Percentiles rank a stretch among this genome's conserved stretches.
Conservation (phyloP, 2,797 vertebrate genomes). For the Chiroxiphia lanceolata region DNA sequence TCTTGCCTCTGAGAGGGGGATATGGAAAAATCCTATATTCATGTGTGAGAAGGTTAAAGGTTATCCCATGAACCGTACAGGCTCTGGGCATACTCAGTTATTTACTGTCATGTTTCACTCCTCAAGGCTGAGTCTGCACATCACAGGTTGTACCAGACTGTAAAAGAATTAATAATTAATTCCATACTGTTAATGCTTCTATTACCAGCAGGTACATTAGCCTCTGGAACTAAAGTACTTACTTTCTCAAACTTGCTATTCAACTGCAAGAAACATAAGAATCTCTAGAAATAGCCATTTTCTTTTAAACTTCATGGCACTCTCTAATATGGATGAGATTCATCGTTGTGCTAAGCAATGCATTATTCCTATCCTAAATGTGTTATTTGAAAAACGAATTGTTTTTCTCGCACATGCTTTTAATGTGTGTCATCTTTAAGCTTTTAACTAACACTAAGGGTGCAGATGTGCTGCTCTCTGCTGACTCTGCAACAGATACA, state of each 20-base stretch:
- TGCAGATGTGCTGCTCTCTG: not conserved
- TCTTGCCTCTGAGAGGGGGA: not conserved
- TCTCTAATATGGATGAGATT: not conserved
- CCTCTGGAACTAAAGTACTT: not conserved
- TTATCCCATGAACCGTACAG: not conserved
- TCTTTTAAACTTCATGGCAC: not conserved
- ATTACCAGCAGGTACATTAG: not conserved
- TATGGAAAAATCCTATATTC: not conserved
- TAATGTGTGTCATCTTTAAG: not conserved
- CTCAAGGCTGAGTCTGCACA: not conserved
- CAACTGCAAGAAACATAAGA: not conserved
- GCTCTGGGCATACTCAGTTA: not conserved
- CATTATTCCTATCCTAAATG: not conserved
- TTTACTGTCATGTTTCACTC: not conserved
- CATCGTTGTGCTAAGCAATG: not conserved
- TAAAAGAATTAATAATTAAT: not conserved
- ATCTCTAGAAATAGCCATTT: not conserved
- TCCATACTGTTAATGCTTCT: not conserved
- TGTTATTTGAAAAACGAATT: not conserved
- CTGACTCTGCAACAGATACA: no score
- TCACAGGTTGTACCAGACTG: not conserved
- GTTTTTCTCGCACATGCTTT: not conserved
- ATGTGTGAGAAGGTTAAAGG: not conserved
- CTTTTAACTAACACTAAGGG: not conserved
- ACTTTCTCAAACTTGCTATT: not conserved